A percentile compares a stretch with the other conserved stretches of the same genome.
These are phyloP conservation scores for Tribolium freemani DNA, from an alignment of 2,888 invertebrate genomes.

Conservation along the genomic window DNA sequence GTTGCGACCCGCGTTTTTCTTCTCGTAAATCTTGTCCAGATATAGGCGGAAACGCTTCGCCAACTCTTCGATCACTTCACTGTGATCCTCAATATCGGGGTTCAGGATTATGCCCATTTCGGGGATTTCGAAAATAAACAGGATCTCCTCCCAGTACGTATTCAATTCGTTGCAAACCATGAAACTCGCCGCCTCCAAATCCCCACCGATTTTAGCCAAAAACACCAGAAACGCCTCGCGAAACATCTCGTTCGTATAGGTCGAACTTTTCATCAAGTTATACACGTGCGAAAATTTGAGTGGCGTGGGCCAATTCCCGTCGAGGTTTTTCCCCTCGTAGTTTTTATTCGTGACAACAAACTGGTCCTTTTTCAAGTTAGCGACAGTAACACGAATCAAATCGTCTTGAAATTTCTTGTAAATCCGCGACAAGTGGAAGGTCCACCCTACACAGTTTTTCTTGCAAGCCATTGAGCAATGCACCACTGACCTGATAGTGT, in stretches of 20 bases:
- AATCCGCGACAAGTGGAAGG: constrained; percentile 78
- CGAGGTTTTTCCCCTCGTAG: constrained; percentile 29
- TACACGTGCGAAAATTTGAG: constrained; percentile 68
- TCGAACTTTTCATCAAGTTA: constrained; percentile 60
- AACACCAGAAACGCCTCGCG: constrained; percentile 50
- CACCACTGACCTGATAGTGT: constrained; percentile 73
- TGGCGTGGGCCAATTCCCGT: constrained; percentile 54
- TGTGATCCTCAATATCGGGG: constrained; percentile 69
- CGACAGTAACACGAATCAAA: constrained; percentile 73
- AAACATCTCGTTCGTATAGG: constrained; percentile 48
- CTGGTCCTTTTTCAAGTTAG: constrained; percentile 73
- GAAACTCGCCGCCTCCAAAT: constrained; percentile 14
- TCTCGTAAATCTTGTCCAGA: constrained; percentile 29
- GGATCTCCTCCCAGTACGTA: constrained; percentile 41
- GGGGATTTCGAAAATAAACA: constrained; percentile 70
- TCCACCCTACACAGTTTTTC: constrained; percentile 72
- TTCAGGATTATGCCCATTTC: constrained; percentile 72
- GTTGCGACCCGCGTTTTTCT: neutral
- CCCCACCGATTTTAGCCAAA: constrained; percentile 10
- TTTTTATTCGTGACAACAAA: constrained; percentile 70
- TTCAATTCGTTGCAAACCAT: constrained; percentile 53
- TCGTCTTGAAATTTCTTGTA: constrained; percentile 81
- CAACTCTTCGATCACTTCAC: constrained; percentile 63
- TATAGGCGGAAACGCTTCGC: constrained; percentile 52
- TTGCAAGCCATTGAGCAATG: constrained; percentile 76